These are phyloP conservation scores for Rhabdomys pumilio DNA, from an alignment of 2,797 vertebrate species.

Conservation along the genomic window DNA sequence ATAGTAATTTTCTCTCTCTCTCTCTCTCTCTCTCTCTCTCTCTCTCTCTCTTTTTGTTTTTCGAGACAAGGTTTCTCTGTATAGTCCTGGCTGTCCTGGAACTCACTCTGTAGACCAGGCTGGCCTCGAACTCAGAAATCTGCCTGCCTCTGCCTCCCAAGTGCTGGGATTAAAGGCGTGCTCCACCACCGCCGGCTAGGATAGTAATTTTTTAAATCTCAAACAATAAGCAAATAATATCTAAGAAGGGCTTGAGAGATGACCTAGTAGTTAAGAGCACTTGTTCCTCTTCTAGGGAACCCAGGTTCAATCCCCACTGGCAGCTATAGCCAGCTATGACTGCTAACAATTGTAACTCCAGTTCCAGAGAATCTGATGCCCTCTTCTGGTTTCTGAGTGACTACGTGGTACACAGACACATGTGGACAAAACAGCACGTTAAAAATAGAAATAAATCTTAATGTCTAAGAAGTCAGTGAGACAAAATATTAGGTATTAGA, in stretches of 20 bases:
- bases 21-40: background rate
- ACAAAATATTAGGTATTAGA: conserved; percentile 44
- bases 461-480: conserved; percentile 24
- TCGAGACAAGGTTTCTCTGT: no score
- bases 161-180: no score
- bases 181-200: background rate
- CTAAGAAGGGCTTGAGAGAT: background rate
- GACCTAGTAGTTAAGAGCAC: background rate
- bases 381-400: background rate
- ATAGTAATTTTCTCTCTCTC: background rate
- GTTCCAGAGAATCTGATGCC: background rate
- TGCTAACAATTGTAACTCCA: background rate
- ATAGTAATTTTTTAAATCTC: background rate
- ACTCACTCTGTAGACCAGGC: no score
- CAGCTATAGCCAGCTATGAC: background rate
- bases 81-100: no score
- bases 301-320: background rate
- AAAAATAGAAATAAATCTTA: background rate
- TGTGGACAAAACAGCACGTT: background rate
- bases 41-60: no score
- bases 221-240: background rate
- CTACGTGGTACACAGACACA: background rate
- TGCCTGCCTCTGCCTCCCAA: no score
- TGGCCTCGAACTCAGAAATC: no score
- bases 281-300: background rate